Conservation (phyloP, 2,888 invertebrate genomes). For the Mesorhabditis spiculigera region DNA sequence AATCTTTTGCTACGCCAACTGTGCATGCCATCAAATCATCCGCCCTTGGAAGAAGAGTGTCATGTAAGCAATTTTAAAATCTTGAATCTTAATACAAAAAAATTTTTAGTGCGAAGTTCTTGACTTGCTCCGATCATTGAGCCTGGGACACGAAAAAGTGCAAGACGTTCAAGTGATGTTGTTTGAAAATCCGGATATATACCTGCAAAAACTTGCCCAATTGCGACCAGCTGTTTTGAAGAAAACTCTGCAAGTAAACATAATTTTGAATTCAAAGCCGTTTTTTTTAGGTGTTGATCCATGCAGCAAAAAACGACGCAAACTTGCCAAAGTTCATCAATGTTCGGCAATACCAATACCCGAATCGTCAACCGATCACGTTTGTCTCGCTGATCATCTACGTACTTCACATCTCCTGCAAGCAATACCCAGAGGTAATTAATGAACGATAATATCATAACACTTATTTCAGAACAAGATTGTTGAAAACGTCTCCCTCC, state of each 20-base stretch:
- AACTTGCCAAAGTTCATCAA: slow-evolving; percentile 27
- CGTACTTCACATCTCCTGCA: slow-evolving; percentile 31
- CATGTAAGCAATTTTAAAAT: slow-evolving; percentile 8
- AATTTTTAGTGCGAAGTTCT: slow-evolving; percentile 44
- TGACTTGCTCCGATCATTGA: slow-evolving; percentile 34
- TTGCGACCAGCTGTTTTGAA: slow-evolving; percentile 44
- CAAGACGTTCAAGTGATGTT: slow-evolving; percentile 31
- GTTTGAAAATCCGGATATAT: slow-evolving; percentile 24
- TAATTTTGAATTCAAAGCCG: background rate
- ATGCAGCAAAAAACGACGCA: slow-evolving; percentile 26
- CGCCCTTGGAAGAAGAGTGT: slow-evolving; percentile 25
- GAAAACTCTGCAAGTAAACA: slow-evolving; percentile 38
- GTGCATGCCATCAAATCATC: slow-evolving; percentile 17
- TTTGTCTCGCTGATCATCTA: slow-evolving; percentile 32
- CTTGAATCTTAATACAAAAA: background rate
- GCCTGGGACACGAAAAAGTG: slow-evolving; percentile 27
- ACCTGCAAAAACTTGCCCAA: slow-evolving; percentile 33
- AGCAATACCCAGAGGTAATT: slow-evolving; percentile 22
- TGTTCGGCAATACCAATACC: slow-evolving; percentile 14
- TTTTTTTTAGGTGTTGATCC: slow-evolving; percentile 24
- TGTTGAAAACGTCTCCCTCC: background rate
- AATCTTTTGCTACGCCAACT: slow-evolving; percentile 31
- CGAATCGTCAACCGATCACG: slow-evolving; percentile 8
- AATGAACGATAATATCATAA: background rate
- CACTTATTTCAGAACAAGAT: background rate